Base-by-base conservation (phyloP, 2,113 vertebrate genomes). In the Pipra filicauda region DNA sequence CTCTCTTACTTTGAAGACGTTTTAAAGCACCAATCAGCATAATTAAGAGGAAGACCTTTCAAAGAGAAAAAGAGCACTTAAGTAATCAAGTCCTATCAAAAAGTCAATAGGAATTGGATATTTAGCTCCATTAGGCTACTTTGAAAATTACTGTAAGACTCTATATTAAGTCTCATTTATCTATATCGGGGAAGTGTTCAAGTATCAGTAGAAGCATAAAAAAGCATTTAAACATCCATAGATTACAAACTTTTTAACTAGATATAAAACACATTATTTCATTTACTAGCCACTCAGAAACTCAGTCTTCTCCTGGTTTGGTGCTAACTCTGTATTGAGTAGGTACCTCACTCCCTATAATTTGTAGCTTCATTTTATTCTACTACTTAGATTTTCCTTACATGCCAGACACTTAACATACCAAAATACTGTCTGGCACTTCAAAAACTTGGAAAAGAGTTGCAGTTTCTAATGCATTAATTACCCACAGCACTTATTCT, bases 31-130 rank as follows among this genome's bases (percentile, higher is more conserved):
- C 51, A 91, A 64, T 91, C 89, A 87, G 9, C 22, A 23, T 78
- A 93, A 92, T 89, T 89, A 95, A 95, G 67, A 71, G 35, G 21
- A 75, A 65, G 41, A 43, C 30, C 49, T 93, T 95, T 90, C 48
- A 69, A 69, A 80, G 31, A 15, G 28, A 90, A 85, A 91, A 93
- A 89, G n/a, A 90, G 13, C n/a, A 58, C 69, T 83, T 89, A 85
- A 75, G 48, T 90, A 79, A 87, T 62, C 51, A 65, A 44, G 22
- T 92, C 24, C n/a, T 67, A 22, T 55, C 67, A 74, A 93, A 85
- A 89, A 91, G 59, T 91, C 77, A 70, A 57, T 81, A 72, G 31
- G 74, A 85, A 85, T 11, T 91, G 39, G 65, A 41, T 78, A 62
- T 46, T 43, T 28, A 71, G 58, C 37, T 78, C 49, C 75, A 67